Percentiles rank a stretch among this genome's conserved stretches.
phyloP scores from a whole-genome alignment of 2,113 vertebrate species.

The Setophaga petechia region DNA sequence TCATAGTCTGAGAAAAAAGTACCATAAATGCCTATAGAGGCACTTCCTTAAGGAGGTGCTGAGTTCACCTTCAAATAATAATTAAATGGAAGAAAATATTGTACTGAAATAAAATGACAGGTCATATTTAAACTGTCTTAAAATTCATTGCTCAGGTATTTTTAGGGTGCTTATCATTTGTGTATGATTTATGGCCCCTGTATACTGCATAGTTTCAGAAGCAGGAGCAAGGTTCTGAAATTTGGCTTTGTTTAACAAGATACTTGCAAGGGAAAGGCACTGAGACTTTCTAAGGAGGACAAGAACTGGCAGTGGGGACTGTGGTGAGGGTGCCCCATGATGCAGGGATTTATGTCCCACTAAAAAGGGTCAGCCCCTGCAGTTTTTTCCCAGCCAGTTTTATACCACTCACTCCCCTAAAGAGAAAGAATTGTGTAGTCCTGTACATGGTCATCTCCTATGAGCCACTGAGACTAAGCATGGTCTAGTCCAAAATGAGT shows the following conservation, averaged over 20 bases:
- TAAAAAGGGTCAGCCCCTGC: not conserved
- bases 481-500: not conserved
- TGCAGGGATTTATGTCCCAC: not conserved
- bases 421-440: not conserved
- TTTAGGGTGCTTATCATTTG: not conserved
- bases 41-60: not conserved
- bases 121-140: conserved; percentile 2
- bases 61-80: conserved; percentile 42
- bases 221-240: not conserved
- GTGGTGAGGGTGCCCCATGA: not conserved
- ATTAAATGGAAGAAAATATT: conserved; percentile 25
- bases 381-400: not conserved
- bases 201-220: not conserved
- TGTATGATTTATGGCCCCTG: not conserved
- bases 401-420: not conserved
- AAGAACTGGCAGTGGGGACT: not conserved
- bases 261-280: not conserved
- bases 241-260: not conserved
- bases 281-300: not conserved
- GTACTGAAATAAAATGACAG: conserved; percentile 13
- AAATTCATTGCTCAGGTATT: conserved; percentile 34
- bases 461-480: not conserved
- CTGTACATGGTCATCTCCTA: not conserved
- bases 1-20: not conserved
- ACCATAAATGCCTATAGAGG: not conserved